phyloP scores from a whole-genome alignment of 2,113 vertebrate genomes.

The Microtus pennsylvanicus region DNA sequence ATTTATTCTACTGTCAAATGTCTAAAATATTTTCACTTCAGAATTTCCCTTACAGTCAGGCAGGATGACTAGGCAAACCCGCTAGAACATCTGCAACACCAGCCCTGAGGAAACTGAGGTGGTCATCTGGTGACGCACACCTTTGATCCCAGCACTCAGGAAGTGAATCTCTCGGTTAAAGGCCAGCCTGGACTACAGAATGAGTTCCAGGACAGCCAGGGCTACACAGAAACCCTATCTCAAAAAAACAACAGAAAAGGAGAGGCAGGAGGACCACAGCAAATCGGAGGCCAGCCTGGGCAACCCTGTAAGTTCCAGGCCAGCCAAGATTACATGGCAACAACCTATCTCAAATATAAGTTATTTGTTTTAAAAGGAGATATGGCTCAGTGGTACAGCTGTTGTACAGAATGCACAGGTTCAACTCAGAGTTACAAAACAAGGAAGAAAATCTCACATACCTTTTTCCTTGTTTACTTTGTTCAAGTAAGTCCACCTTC shows the following conservation, averaged over 20 bases:
- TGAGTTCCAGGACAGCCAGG: background rate
- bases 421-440: background rate
- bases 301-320: background rate
- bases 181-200: background rate
- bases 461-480: conserved; percentile 90
- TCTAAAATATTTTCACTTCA: conserved; percentile 37
- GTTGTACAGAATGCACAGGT: background rate
- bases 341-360: background rate
- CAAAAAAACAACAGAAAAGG: background rate
- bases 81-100: background rate
- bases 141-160: background rate
- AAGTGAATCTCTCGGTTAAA: background rate
- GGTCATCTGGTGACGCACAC: background rate
- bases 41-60: background rate
- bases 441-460: conserved; percentile 74
- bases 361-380: conserved; percentile 24
- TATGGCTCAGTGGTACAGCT: background rate
- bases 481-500: conserved; percentile 89
- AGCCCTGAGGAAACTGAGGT: background rate
- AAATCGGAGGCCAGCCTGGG: background rate
- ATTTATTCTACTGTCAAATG: conserved; percentile 36
- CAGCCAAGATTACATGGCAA: background rate
- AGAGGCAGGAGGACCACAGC: background rate
- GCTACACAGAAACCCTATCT: background rate
- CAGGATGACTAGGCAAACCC: too few relatives aligned